phyloP scores from a whole-genome alignment of 2,113 vertebrate species.

The Rhinolophus sinicus region DNA sequence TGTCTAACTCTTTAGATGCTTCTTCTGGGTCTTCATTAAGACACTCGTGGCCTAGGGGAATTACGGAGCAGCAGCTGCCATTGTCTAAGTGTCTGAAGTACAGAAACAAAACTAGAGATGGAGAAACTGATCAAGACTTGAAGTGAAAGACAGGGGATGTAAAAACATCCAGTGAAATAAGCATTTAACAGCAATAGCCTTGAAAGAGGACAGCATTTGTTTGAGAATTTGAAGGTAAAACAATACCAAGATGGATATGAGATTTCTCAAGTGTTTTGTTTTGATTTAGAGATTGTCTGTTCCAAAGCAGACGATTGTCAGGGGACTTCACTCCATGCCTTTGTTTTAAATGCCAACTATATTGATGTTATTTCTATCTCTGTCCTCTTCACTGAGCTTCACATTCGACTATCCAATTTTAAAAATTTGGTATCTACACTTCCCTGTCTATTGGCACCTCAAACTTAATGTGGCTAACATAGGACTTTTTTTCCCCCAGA shows the following conservation, averaged over 20 bases:
- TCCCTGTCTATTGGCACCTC: not conserved
- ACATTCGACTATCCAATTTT: not conserved
- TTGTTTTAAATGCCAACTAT: conserved; percentile 6
- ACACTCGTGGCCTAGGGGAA: conserved; percentile 18
- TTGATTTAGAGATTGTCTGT: conserved; percentile 15
- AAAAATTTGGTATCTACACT: not conserved
- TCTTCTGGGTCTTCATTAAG: conserved; percentile 73
- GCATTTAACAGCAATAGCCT: not conserved
- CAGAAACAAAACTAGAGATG: conserved; percentile 40
- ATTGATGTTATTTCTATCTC: not conserved
- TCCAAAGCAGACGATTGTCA: not conserved
- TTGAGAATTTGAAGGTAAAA: not conserved
- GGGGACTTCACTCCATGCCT: not conserved
- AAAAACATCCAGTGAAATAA: not conserved
- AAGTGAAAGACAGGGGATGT: conserved; percentile 18
- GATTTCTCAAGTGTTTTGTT: conserved; percentile 2
- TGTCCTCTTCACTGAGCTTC: not conserved
- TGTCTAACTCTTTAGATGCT: conserved; percentile 63
- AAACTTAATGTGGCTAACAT: not conserved
- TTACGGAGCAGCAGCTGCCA: conserved; percentile 39
- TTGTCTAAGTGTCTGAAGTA: conserved; percentile 55
- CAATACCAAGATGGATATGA: not conserved
- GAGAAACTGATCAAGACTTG: conserved; percentile 47
- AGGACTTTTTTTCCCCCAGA: not conserved
- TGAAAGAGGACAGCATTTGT: not conserved